These are phyloP conservation scores for Zalophus californianus DNA, from an alignment of 2,797 vertebrate genomes.

Conservation along the genomic window DNA sequence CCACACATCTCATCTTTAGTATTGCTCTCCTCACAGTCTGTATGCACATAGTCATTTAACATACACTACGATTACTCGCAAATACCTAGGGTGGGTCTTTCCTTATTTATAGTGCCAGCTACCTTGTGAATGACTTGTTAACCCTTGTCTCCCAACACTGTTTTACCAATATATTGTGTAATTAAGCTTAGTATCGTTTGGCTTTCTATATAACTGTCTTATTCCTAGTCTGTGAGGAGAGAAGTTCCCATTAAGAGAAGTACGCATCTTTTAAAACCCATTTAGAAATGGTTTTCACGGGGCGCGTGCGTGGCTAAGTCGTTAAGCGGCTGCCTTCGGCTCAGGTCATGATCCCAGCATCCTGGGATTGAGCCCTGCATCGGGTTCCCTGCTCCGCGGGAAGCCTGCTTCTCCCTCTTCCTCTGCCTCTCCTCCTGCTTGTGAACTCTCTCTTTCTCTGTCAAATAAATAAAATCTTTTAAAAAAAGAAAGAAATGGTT, in stretches of 20 bases:
- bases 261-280: not conserved
- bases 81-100: not conserved
- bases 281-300: slow-evolving; percentile 49
- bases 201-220: not conserved
- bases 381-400: no score
- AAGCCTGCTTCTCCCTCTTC: no score
- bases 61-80: not conserved
- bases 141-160: not conserved
- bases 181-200: not conserved
- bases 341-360: no score
- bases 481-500: not conserved
- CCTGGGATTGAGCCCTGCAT: no score
- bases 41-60: not conserved
- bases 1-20: not conserved
- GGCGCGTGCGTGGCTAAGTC: no score
- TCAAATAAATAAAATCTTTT: no score
- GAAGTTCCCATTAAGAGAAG: not conserved
- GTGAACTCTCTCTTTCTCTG: no score
- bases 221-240: not conserved
- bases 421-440: no score
- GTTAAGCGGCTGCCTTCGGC: no score
- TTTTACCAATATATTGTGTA: not conserved
- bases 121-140: not conserved
- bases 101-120: not conserved
- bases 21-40: not conserved